Evolutionary conservation across 2,888 invertebrate genomes (phyloP), one percentile per base, ranked within the genome.

Genomic region (Myopa testacea): DNA sequence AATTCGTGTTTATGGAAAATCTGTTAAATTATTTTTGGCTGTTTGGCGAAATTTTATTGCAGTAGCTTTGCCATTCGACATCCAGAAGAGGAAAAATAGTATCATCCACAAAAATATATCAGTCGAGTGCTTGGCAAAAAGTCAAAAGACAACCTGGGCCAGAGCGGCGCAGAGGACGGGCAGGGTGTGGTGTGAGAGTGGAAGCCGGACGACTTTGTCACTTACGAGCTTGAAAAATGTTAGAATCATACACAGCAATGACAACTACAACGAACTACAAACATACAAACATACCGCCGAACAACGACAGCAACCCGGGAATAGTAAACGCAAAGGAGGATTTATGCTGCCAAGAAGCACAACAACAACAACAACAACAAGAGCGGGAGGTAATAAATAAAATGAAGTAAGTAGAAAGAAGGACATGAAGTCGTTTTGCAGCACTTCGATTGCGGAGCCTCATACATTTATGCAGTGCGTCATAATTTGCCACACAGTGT

Each of bases 391-490:
- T 40, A 37, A 19, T n/a, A 65, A 34, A 52, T 19, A 58, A 67
- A 58, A 19, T 26, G 38, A 67, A 72, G 45, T 45, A 14, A 74
- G 62, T 50, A 40, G 45, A 14, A 50, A 58, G 62, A 72, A 65
- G 65, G 16, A 50, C 26, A 74, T 68, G 40, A 55, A 55, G n/a
- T 45, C 45, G 62, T 60, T 55, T 63, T 55, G 45, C 45, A 10
- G 45, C 76, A 71, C 71, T 52, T 72, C 77, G 67, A 72, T 65
- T 55, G 76, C 60, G 65, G 45, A 45, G 55, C 77, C 72, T 77
- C 71, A 77, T 77, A 77, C 77, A 77, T 77, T 77, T 77, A 77
- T 77, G 71, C 77, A 77, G 77, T 77, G 77, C 52, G 72, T 67
- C 65, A 77, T 77, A 77, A 77, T 77, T 77, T 77, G 67, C 62